phyloP scores from a whole-genome alignment of 2,888 invertebrate species.

The Boloria selene region DNA sequence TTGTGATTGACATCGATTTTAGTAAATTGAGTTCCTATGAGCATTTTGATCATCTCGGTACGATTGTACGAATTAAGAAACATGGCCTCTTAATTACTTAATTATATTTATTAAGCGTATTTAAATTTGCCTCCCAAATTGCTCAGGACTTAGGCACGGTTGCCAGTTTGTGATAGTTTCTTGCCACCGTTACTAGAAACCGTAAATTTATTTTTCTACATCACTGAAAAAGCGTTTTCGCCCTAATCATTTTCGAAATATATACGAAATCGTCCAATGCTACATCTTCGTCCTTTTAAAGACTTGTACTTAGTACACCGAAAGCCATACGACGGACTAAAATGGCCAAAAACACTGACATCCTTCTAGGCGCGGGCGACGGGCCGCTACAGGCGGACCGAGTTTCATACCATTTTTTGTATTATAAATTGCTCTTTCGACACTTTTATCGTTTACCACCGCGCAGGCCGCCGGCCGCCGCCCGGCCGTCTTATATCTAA shows the following conservation, averaged over 20 bases:
- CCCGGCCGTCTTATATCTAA: constrained; percentile 62
- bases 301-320: constrained; percentile 79
- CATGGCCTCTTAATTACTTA: constrained; percentile 13
- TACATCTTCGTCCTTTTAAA: constrained; percentile 80
- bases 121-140: constrained; percentile 44
- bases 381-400: constrained; percentile 41
- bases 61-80: constrained; percentile 15
- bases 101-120: constrained; percentile 34
- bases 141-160: constrained; percentile 43
- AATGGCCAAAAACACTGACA: constrained; percentile 49
- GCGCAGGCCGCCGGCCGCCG: constrained; percentile 46
- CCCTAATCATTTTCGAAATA: constrained; percentile 54
- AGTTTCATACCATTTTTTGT: constrained; percentile 34
- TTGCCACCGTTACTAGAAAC: constrained; percentile 65
- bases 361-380: constrained; percentile 51
- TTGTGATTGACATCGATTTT: constrained; percentile 32
- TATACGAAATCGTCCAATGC: constrained; percentile 75
- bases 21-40: constrained; percentile 37
- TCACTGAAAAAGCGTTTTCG: constrained; percentile 57
- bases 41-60: constrained; percentile 34
- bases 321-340: constrained; percentile 59
- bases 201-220: constrained; percentile 49
- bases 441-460: constrained; percentile 28
- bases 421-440: constrained; percentile 30
- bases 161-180: constrained; percentile 76